These are phyloP conservation scores for Myotis findleyi DNA, from an alignment of 2,797 vertebrate genomes.

Conservation along the genomic window DNA sequence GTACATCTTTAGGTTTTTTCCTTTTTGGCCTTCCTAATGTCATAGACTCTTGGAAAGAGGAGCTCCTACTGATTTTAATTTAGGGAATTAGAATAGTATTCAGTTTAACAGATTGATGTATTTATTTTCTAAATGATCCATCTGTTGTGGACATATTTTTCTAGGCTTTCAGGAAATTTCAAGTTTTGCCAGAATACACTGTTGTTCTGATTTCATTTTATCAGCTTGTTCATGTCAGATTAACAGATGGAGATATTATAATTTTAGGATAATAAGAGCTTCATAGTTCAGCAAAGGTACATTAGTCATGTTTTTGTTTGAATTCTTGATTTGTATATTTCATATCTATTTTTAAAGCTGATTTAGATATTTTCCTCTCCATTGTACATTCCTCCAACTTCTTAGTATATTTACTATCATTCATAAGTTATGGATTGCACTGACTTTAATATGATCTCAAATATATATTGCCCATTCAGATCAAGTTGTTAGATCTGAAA, in stretches of 20 bases:
- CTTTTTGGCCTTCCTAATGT: constrained; percentile 57
- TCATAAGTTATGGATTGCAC: constrained; percentile 45
- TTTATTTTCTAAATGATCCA: constrained; percentile 74
- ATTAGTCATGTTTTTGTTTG: constrained; percentile 39
- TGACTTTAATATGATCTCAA: constrained; percentile 43
- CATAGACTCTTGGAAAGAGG: constrained; percentile 54
- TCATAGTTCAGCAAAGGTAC: constrained; percentile 37
- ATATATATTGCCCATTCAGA: neutral
- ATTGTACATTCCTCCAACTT: constrained; percentile 8
- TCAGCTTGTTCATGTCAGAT: constrained; percentile 70
- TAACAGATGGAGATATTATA: constrained; percentile 69
- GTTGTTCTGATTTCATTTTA: constrained; percentile 68
- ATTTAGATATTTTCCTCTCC: constrained; percentile 57
- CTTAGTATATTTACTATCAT: constrained; percentile 53
- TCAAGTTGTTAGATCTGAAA: constrained; percentile 10
- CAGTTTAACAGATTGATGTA: constrained; percentile 68
- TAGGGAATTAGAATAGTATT: constrained; percentile 63
- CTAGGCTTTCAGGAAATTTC: constrained; percentile 68
- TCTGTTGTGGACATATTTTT: constrained; percentile 78
- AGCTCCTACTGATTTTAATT: constrained; percentile 56
- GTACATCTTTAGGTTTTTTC: constrained; percentile 68
- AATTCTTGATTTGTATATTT: constrained; percentile 34
- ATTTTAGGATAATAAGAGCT: constrained; percentile 56
- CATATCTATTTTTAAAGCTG: constrained; percentile 61
- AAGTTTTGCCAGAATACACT: constrained; percentile 70